Evolutionary conservation across 1,140 invertebrate genomes (phyloP), one percentile per base, ranked within the genome.

Genomic region (Arctopsyche grandis): DNA sequence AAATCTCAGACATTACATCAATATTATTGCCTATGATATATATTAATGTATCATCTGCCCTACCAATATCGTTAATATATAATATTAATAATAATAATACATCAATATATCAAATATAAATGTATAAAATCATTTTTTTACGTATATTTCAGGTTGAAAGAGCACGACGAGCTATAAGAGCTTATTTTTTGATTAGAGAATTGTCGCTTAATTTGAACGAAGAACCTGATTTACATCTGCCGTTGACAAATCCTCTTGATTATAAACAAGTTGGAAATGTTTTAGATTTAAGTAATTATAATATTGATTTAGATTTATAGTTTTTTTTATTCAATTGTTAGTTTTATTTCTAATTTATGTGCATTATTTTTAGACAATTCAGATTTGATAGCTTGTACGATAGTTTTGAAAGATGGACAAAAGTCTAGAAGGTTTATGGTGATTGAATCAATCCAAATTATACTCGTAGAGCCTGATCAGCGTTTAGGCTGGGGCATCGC

Each of bases 401-500:
- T 99, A 10, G 92, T 96, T 14, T 92, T 92, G 82, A 94, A 96
- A 87, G 96, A 99, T 84, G 95, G 95, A 80, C 93, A 92, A 66
- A 97, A 96, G 89, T 94, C 96, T 58, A 90, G 96, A 14, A 89
- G 98, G 16, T 99, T 99, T 86, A 88, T 99, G 21, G 98, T 99
- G 0, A 98, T 99, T 52, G 98, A 99, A 85, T 91, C 93, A 4
- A 90, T 97, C 19, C 98, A 99, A 86, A 89, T 99, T 66, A 98
- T 99, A 73, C 90, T 99, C 0, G 98, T 99, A 0, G 98, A 99
- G 86, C 98, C 98, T 0, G 98, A 99, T 84, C 93, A 93, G 5
- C 91, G 94, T 71, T 88, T 99, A 21, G 98, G 98, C 0, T 99
- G 97, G 97, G 98, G 97, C 5, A 94, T 99, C 0, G 97, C 97